phyloP scores from a whole-genome alignment of 2,888 invertebrate species.

The Ethmia dodecea region DNA sequence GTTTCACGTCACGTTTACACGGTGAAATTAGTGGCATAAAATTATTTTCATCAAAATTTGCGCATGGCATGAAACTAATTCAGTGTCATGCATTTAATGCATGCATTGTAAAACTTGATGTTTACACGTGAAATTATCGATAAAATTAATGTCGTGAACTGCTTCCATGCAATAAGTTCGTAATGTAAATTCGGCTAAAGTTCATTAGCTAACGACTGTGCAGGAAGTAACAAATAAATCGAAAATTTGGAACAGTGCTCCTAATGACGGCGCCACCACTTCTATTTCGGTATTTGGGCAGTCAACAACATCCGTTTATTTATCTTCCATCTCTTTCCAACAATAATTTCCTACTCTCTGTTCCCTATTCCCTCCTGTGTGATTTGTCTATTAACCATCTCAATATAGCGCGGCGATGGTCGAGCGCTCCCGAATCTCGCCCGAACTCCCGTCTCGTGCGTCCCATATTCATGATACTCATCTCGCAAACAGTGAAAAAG shows the following conservation, averaged over 20 bases:
- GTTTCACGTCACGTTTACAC: no score
- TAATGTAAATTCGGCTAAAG: background rate
- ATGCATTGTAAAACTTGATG: no score
- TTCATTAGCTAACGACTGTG: slow-evolving; percentile 13
- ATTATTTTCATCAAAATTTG: no score
- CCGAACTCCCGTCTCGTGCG: slow-evolving; percentile 46
- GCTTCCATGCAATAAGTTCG: no score
- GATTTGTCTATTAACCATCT: slow-evolving; percentile 18
- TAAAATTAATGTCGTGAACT: no score
- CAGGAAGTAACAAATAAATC: slow-evolving; percentile 60
- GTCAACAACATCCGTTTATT: slow-evolving; percentile 50
- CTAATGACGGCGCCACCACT: slow-evolving; percentile 43
- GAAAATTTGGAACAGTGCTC: slow-evolving; percentile 51
- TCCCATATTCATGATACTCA: slow-evolving; percentile 46
- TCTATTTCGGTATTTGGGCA: slow-evolving; percentile 56
- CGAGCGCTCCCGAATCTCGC: slow-evolving; percentile 47
- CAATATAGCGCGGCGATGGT: slow-evolving; percentile 27
- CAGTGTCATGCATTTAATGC: no score
- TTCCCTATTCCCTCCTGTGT: background rate
- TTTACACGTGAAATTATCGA: no score
- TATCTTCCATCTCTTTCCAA: background rate
- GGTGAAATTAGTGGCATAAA: no score
- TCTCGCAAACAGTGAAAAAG: slow-evolving; percentile 35
- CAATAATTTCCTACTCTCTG: background rate
- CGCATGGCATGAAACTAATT: no score